These are phyloP conservation scores for Lepidocolaptes lacrymiger DNA, from an alignment of 2,797 vertebrate species.

Conservation along the genomic window DNA sequence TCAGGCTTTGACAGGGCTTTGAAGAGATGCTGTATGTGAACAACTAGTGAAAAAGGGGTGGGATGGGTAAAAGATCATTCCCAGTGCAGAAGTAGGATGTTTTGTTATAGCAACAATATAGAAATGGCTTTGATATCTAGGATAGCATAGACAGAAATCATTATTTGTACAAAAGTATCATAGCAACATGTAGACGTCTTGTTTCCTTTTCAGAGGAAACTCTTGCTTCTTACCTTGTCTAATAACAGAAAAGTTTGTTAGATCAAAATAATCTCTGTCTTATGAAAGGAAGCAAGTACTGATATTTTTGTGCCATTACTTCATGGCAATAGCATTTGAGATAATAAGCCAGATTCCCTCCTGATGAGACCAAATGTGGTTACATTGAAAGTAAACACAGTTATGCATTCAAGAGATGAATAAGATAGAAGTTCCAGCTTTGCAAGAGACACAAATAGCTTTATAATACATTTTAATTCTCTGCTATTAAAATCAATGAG, in stretches of 20 bases:
- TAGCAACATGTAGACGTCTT: not conserved
- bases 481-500: not conserved
- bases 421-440: not conserved
- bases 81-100: not conserved
- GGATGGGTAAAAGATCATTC: not conserved
- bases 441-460: not conserved
- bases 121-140: not conserved
- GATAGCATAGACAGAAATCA: not conserved
- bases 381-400: not conserved
- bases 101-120: not conserved
- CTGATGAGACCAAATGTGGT: conserved; percentile 13
- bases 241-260: not conserved
- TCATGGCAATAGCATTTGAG: not conserved
- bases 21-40: not conserved
- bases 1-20: not conserved
- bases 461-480: not conserved
- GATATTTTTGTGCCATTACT: not conserved
- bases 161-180: not conserved
- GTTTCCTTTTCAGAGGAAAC: not conserved
- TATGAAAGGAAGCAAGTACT: not conserved
- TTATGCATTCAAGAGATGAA: not conserved
- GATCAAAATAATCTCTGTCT: not conserved
- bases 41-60: not conserved
- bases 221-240: not conserved
- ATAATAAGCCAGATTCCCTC: not conserved